Evolutionary conservation across 2,797 vertebrate species (phyloP), one percentile per base, ranked within the genome.

Genomic region (Helarctos malayanus): DNA sequence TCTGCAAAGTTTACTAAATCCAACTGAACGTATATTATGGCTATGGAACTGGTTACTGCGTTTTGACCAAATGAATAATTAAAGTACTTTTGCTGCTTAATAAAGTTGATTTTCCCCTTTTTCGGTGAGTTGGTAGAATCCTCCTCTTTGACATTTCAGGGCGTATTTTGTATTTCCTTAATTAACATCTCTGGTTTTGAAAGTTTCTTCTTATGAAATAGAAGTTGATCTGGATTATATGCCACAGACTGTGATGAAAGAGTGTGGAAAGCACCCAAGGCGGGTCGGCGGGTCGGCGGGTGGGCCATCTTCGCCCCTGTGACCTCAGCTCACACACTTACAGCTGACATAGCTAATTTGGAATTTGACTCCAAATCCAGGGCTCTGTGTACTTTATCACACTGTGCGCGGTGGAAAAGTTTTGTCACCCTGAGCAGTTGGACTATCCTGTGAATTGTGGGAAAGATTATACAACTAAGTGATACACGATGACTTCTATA

Each of bases 61-160:
- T 76, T 96, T 85, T 86, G 52, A 52, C 41, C 21, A 90, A 93
- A 68, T 35, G 54, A 96, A 79, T 91, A 83, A 93, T 35, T 93
- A 35, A 80, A 80, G 41, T 76, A 41, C 61, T 93, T 90, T 52
- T 78, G 16, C 73, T 91, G 47, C 93, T 88, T 81, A 59, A 84
- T 88, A 80, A 91, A 73, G 7, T 95, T 76, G 21, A 49, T 61
- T 85, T 89, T 84, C 56, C 54, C 7, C 11, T 82, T 83, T 73
- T 61, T 38, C 14, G 57, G 41, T 68, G 56, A 35, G 27, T 23
- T 92, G n/a, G 49, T 73, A 27, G 41, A 25, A 35, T 92, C 27
- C 45, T 59, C 27, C 32, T 73, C 76, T 79, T 65, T 32, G 38
- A 52, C 38, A 57, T 83, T 87, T 79, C 49, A 81, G 32, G 16